These are phyloP conservation scores for Papilio glaucus DNA, from an alignment of 1,140 invertebrate genomes.

Conservation along the genomic window DNA sequence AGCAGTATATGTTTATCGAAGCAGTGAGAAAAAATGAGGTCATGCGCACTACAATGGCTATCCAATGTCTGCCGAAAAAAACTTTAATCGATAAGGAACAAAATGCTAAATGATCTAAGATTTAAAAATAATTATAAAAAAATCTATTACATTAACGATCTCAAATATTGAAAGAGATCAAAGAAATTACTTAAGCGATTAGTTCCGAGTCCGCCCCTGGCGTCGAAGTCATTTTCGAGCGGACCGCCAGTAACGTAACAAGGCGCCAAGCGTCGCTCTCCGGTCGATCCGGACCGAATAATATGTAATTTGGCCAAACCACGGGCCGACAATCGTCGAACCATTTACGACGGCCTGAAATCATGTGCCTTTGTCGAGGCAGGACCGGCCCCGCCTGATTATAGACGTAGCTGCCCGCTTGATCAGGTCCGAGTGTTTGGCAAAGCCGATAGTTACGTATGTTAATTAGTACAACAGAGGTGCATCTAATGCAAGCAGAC, in stretches of 20 bases:
- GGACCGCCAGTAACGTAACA: constrained; percentile 60
- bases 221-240: constrained; percentile 28
- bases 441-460: constrained; percentile 18
- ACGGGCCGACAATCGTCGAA: constrained; percentile 59
- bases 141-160: constrained; percentile 22
- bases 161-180: constrained; percentile 13
- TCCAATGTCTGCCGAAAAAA: neutral
- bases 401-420: constrained; percentile 1
- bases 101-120: neutral
- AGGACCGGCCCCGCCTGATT: constrained; percentile 2
- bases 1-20: no score
- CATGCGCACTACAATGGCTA: neutral
- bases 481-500: neutral
- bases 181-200: constrained; percentile 26
- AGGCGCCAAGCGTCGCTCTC: constrained; percentile 69
- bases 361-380: constrained; percentile 19
- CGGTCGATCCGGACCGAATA: constrained; percentile 52
- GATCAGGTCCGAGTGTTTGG: neutral
- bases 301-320: constrained; percentile 71
- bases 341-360: constrained; percentile 39
- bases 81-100: constrained; percentile 25
- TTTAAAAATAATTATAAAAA: constrained; percentile 6
- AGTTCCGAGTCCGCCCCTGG: constrained; percentile 36
- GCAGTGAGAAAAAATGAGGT: no score
- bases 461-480: neutral